Conservation (phyloP, 2,113 vertebrate genomes). For the Pelvicachromis taeniatus region DNA sequence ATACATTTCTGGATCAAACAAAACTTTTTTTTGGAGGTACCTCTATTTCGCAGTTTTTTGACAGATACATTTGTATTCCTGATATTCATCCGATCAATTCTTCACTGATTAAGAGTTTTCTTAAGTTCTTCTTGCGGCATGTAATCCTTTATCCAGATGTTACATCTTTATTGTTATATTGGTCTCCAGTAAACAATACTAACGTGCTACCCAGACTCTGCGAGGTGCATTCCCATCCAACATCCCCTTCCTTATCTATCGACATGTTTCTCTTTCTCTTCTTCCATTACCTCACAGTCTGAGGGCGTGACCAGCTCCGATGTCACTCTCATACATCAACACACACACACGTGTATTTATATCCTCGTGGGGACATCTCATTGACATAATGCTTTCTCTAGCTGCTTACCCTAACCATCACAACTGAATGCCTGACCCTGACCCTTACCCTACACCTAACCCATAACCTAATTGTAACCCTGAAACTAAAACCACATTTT, state of each 20-base stretch:
- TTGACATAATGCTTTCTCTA: too few species aligned
- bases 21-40: fast-evolving
- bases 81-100: neutral
- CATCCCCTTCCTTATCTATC: neutral
- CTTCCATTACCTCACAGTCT: conserved; percentile 54
- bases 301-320: conserved; percentile 25
- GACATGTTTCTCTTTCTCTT: conserved; percentile 3
- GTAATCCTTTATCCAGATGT: neutral
- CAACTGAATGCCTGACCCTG: too few species aligned
- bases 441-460: too few species aligned
- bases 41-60: neutral
- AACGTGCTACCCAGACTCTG: neutral
- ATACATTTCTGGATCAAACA: neutral
- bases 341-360: too few species aligned
- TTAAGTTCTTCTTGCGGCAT: neutral
- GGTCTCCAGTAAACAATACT: neutral
- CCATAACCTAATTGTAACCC: too few species aligned
- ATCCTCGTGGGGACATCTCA: too few species aligned
- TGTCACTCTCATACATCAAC: neutral
- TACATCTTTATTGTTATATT: neutral
- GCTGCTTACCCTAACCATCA: too few species aligned
- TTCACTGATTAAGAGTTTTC: neutral
- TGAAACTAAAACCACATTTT: too few species aligned
- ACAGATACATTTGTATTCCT: neutral
- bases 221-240: neutral